phyloP scores from a whole-genome alignment of 2,888 invertebrate species.

The Autographa gamma region DNA sequence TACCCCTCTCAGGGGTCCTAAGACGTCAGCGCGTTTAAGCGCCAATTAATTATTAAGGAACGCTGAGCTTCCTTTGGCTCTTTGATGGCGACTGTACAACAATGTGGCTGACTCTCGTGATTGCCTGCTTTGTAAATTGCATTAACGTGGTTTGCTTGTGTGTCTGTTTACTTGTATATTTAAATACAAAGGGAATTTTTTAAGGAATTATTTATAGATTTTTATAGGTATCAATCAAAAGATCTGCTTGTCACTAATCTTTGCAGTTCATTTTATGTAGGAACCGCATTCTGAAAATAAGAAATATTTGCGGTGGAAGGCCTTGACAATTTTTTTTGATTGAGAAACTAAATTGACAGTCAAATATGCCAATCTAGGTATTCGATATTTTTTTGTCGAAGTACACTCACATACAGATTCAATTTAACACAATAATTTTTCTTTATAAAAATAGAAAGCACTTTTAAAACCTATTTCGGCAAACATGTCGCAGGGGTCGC shows the following conservation, averaged over 20 bases:
- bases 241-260: too few species aligned
- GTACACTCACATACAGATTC: conserved; percentile 32
- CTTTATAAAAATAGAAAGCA: conserved; percentile 71
- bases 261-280: too few species aligned
- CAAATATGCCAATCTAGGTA: background rate
- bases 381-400: conserved; percentile 21
- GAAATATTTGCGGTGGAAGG: too few species aligned
- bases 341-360: too few species aligned
- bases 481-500: conserved; percentile 82
- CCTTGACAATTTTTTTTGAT: too few species aligned
- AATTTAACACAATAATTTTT: conserved; percentile 53
- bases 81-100: conserved; percentile 85
- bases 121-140: conserved; percentile 86
- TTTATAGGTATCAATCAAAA: background rate
- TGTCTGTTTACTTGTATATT: conserved; percentile 56
- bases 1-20: conserved; percentile 76
- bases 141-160: conserved; percentile 75
- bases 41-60: conserved; percentile 87
- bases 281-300: too few species aligned
- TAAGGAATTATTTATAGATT: conserved; percentile 22
- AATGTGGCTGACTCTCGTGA: conserved; percentile 85
- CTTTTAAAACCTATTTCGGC: conserved; percentile 82
- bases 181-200: conserved; percentile 26
- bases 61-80: conserved; percentile 84
- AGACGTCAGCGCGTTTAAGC: conserved; percentile 88